Conservation (phyloP, 2,888 invertebrate genomes). For the Fissipunctia ypsillon region DNA sequence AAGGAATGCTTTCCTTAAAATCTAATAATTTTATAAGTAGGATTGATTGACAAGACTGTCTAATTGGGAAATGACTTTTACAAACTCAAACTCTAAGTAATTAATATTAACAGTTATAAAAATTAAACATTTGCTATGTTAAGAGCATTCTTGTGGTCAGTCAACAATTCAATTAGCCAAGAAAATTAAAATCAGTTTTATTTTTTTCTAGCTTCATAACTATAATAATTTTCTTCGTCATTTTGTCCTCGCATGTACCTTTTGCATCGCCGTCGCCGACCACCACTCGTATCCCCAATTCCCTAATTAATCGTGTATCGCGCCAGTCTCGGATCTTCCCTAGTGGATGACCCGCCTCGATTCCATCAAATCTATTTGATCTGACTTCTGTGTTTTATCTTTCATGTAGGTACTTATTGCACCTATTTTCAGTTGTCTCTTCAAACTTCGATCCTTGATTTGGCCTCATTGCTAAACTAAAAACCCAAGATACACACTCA, state of each 20-base stretch:
- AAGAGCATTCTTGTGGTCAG: not conserved
- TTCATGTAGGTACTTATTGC: not conserved
- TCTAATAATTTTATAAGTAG: not conserved
- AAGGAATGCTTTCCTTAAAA: not conserved
- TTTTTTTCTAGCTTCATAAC: not conserved
- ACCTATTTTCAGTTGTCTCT: not conserved
- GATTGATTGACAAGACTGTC: not conserved
- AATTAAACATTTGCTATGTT: not conserved
- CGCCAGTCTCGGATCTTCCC: conserved; percentile 78
- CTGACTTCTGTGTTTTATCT: conserved; percentile 42
- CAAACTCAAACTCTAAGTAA: not conserved
- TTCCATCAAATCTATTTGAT: conserved; percentile 72
- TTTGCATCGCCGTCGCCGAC: conserved; percentile 78
- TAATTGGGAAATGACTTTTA: not conserved
- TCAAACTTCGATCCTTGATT: too few relatives aligned
- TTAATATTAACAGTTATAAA: not conserved
- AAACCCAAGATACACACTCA: too few relatives aligned
- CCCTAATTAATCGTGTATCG: conserved; percentile 89
- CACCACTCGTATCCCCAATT: conserved; percentile 82
- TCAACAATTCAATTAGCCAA: not conserved
- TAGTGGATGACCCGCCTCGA: conserved; percentile 85
- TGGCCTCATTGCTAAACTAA: too few relatives aligned
- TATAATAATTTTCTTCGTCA: not conserved
- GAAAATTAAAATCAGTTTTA: not conserved
- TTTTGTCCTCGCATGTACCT: conserved; percentile 71